These are phyloP conservation scores for Thymelicus acteon DNA, from an alignment of 2,888 invertebrate genomes.

Conservation along the genomic window DNA sequence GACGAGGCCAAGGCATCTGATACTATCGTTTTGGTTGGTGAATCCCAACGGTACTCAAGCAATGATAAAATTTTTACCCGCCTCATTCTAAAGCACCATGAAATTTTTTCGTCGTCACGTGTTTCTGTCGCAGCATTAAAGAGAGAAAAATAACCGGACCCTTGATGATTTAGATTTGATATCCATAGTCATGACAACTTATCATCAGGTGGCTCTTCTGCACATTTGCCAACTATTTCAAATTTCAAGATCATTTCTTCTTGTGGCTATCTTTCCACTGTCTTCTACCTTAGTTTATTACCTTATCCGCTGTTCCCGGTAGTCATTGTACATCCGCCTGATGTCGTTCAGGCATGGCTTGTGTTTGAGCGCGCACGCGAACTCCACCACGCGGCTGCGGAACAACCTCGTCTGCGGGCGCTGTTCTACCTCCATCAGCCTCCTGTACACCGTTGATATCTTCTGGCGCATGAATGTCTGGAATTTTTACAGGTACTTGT, in stretches of 20 bases:
- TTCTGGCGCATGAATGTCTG: constrained; percentile 69
- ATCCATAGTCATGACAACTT: neutral
- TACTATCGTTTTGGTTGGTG: too few relatives aligned
- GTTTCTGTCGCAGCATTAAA: too few relatives aligned
- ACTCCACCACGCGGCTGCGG: constrained; percentile 59
- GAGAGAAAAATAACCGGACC: too few relatives aligned
- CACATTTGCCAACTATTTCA: too few relatives aligned
- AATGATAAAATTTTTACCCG: too few relatives aligned
- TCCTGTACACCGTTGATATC: constrained; percentile 58
- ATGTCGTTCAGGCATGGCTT: constrained; percentile 57
- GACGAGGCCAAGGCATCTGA: too few relatives aligned
- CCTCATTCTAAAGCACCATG: too few relatives aligned
- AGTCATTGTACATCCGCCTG: constrained; percentile 48
- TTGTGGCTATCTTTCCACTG: too few relatives aligned
- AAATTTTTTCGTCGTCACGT: too few relatives aligned
- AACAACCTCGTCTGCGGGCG: constrained; percentile 56
- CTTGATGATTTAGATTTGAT: too few relatives aligned
- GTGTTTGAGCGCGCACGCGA: constrained; percentile 64
- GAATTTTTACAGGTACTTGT: constrained; percentile 37
- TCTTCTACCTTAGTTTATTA: neutral
- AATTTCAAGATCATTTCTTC: too few relatives aligned
- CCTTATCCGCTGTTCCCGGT: constrained; percentile 29
- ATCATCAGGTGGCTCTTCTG: neutral
- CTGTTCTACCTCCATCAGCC: constrained; percentile 54
- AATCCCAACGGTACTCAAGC: too few relatives aligned